Conservation (phyloP, 92 coral and sea anemone genomes). For the Virgularia gustaviana region DNA sequence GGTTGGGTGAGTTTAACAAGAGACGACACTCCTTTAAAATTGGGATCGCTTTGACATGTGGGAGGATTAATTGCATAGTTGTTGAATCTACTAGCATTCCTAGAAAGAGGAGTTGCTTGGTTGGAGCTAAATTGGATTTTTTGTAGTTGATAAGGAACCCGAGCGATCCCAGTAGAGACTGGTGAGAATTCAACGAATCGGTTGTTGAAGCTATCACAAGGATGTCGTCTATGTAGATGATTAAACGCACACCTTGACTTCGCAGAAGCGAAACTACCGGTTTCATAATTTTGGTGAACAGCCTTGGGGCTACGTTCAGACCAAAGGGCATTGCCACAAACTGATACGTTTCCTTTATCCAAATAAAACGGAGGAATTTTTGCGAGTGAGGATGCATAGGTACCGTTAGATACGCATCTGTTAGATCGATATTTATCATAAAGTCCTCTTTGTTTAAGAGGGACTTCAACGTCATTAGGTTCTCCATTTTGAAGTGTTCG, state of each 20-base stretch:
- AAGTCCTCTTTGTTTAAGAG: constrained; percentile 33
- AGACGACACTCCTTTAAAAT: constrained; percentile 15
- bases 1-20: not conserved
- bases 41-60: not conserved
- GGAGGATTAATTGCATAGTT: constrained; percentile 16
- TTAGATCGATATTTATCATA: constrained; percentile 39
- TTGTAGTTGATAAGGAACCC: constrained; percentile 24
- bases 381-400: constrained; percentile 13
- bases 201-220: constrained; percentile 5
- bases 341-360: constrained; percentile 22
- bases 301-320: not conserved
- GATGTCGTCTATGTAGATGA: constrained; percentile 22
- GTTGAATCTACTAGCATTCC: constrained; percentile 5
- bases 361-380: constrained; percentile 23
- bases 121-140: constrained; percentile 9
- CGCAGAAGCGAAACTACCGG: not conserved
- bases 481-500: constrained; percentile 54
- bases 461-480: constrained; percentile 27
- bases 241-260: too few species aligned
- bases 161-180: not conserved
- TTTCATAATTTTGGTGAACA: too few species aligned
- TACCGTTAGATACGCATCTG: constrained; percentile 23
- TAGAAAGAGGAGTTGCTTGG: not conserved
- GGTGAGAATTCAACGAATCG: not conserved
- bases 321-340: too few species aligned